Conservation (phyloP, 1,140 invertebrate genomes). For the Acromyrmex heyeri region DNA sequence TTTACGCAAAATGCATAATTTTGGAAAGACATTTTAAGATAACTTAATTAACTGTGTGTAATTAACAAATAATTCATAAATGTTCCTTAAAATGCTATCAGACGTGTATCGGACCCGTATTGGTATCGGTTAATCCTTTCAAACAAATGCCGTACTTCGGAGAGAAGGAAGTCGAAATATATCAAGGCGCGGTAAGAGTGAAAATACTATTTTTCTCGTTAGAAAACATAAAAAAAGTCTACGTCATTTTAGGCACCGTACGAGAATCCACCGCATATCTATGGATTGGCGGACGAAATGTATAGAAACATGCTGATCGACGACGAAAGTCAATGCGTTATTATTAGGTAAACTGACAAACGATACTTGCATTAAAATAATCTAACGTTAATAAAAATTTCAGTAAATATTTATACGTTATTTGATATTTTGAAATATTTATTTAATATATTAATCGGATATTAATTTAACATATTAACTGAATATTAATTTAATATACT, state of each 20-base stretch:
- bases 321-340: conserved; percentile 92
- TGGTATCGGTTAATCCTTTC: conserved; percentile 94
- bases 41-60: background rate
- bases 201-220: background rate
- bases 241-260: conserved; percentile 88
- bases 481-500: too few relatives aligned
- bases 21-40: background rate
- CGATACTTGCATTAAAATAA: background rate
- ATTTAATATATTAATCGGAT: too few relatives aligned
- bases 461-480: too few relatives aligned
- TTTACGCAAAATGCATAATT: background rate
- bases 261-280: conserved; percentile 93
- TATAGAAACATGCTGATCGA: conserved; percentile 93
- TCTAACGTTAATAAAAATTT: background rate
- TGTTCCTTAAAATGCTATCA: conserved; percentile 83
- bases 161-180: conserved; percentile 91
- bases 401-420: too few relatives aligned
- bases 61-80: background rate
- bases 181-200: conserved; percentile 90
- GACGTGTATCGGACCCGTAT: conserved; percentile 94
- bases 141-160: conserved; percentile 92
- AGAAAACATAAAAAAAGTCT: background rate
- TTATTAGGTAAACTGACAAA: conserved; percentile 89
- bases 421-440: too few relatives aligned
- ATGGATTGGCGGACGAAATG: conserved; percentile 92